These are phyloP conservation scores for Erebia palarica DNA, from an alignment of 2,888 invertebrate species.

Conservation along the genomic window DNA sequence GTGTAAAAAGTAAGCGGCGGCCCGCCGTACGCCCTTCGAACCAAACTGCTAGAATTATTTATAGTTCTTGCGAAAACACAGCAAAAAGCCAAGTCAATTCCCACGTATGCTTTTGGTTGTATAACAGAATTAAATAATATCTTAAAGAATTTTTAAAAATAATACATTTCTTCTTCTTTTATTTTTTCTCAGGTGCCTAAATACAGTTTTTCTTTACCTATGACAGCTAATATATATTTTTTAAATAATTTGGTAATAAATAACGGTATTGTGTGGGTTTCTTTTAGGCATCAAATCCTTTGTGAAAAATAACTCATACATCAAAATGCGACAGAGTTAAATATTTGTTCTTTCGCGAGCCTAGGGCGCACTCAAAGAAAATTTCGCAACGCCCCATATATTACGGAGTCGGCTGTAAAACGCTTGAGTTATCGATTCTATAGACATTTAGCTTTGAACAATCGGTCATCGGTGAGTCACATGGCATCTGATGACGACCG, in stretches of 20 bases:
- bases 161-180: background rate
- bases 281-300: background rate
- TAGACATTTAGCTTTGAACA: constrained; percentile 76
- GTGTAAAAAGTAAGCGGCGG: constrained; percentile 71
- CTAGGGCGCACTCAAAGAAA: constrained; percentile 61
- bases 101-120: constrained; percentile 1
- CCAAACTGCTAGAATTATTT: constrained; percentile 72
- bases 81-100: constrained; percentile 30
- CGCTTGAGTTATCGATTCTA: constrained; percentile 77
- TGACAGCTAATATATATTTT: background rate
- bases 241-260: no score
- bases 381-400: constrained; percentile 77
- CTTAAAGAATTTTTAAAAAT: background rate
- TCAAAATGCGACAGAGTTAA: constrained; percentile 10
- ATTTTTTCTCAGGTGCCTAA: background rate
- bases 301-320: constrained; percentile 17
- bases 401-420: constrained; percentile 74
- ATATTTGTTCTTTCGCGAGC: constrained; percentile 34
- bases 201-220: background rate
- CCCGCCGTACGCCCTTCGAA: constrained; percentile 58
- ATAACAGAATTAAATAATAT: background rate
- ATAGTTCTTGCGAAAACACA: constrained; percentile 55
- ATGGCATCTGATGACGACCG: constrained; percentile 66
- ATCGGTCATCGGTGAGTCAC: constrained; percentile 74
- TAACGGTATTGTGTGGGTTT: background rate